Evolutionary conservation across 1,140 invertebrate species (phyloP), one percentile per base, ranked within the genome.

Genomic region (Cryptotermes secundus): DNA sequence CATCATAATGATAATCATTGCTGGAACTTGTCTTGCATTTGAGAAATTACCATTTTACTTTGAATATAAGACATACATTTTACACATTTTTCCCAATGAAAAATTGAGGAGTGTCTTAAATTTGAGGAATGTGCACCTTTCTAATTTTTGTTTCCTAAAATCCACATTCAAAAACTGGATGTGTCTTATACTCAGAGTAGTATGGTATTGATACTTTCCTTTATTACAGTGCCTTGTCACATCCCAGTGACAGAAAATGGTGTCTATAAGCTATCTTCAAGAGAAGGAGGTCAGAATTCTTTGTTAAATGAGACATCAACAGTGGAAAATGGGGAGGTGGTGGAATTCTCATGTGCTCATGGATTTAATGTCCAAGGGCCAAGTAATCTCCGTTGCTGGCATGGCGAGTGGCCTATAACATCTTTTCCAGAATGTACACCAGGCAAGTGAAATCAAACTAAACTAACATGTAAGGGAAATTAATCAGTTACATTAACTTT

Each of bases 361-460:
- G 94, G 94, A 16, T 95, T 93, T 87, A 93, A 93, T 85, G 90
- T 94, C 0, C 88, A 89, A 86, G 95, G 95, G 3, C 92, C 94
- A 0, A 93, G 92, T 22, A 93, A 93, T 87, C 89, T 96, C 26
- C 91, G 93, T 38, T 97, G 96, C 87, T 95, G 93, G 91, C 93
- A 94, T 86, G 95, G 96, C 22, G 93, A 95, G 86, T 96, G 95
- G 95, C 93, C 94, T 2, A 92, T 94, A 0, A 92, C 92, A 31
- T 92, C 92, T 80, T 92, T 94, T 87, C 95, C 96, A 0, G 94
- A 96, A 88, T 96, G 96, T 89, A 92, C 93, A 31, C 93, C 95
- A 88, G 92, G 94, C 94, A 89, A 87, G 42, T 86, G 35, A 82
- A 72, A n/a, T 72, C 26, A 72, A 7, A n/a, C 31, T n/a, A 72